phyloP scores from a whole-genome alignment of 2,797 vertebrate species.

The Syngnathus rostellatus region DNA sequence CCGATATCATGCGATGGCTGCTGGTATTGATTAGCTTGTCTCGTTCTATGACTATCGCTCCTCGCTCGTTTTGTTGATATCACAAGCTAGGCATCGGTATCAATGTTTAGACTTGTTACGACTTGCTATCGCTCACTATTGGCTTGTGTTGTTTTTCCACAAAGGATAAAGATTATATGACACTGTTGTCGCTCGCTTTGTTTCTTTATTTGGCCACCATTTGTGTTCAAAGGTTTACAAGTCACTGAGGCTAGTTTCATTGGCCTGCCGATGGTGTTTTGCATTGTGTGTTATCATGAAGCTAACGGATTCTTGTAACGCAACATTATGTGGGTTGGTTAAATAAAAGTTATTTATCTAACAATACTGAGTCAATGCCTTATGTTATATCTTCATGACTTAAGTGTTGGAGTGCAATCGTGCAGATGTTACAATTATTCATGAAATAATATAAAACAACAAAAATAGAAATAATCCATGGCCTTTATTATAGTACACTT shows the following conservation, averaged over 20 bases:
- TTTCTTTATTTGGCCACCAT: too few species aligned
- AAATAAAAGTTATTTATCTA: too few species aligned
- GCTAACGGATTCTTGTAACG: not conserved
- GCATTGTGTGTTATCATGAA: too few species aligned
- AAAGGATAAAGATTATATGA: too few species aligned
- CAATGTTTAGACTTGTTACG: too few species aligned
- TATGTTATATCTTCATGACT: not conserved
- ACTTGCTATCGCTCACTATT: not conserved
- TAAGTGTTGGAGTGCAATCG: not conserved
- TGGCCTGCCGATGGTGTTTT: too few species aligned
- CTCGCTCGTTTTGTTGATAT: too few species aligned
- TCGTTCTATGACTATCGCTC: not conserved
- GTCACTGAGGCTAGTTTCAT: too few species aligned
- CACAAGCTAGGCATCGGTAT: too few species aligned
- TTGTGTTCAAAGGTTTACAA: too few species aligned
- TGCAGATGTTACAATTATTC: not conserved
- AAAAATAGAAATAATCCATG: not conserved
- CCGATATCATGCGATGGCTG: not conserved
- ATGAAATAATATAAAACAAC: not conserved
- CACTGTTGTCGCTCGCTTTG: too few species aligned
- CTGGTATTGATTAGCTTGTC: not conserved
- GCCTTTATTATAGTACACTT: not conserved
- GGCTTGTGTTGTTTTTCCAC: too few species aligned
- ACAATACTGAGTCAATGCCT: not conserved
- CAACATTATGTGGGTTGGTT: not conserved